Base-by-base conservation (phyloP, 2,888 invertebrate genomes). In the Smittia sp. region DNA sequence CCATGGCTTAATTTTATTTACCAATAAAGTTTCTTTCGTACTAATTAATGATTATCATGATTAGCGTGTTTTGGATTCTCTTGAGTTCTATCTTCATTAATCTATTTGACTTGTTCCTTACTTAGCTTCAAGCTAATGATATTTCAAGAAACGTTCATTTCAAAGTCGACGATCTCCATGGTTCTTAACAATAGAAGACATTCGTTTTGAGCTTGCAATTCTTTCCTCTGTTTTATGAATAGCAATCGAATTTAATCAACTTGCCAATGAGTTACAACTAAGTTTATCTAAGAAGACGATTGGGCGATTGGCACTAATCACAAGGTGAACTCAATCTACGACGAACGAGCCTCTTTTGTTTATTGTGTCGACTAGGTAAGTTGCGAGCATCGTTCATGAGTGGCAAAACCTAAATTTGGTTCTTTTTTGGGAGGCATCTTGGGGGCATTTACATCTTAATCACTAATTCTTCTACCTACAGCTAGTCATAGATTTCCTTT, bases 381-480 rank as follows among this genome's bases (percentile, higher is more conserved):
- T 58, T 4, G 58, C 58, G 22, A 58, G 58, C 2, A 22, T 58
- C 58, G 13, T 22, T 58, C 22, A 9, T 13, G 15, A 52, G 15
- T 52, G 38, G 11, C 11, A 3, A 58, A 58, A 58, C 58, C 58
- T 58, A 58, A 58, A 20, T 20, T 58, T 58, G 58, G 58, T 58
- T 58, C 58, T 58, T 58, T 58, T 58, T 46, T 46, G 11, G 58
- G 58, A 58, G 58, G 58, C 58, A 58, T 58, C 46, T 4, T 58
- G 2, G n/a, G 58, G 58, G 58, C 2, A 46, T 58, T 58, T 22
- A 58, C 22, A 18, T 58, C 15, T 58, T 20, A 58, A 58, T 4
- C 22, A 4, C 22, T 13, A 46, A 6, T 58, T 13, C 22, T 58
- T 20, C 58, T 22, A 18, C 22, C 22, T 20, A 13, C 6, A 46